Conservation (phyloP, 2,888 invertebrate species). For the Mesorhabditis belari region DNA sequence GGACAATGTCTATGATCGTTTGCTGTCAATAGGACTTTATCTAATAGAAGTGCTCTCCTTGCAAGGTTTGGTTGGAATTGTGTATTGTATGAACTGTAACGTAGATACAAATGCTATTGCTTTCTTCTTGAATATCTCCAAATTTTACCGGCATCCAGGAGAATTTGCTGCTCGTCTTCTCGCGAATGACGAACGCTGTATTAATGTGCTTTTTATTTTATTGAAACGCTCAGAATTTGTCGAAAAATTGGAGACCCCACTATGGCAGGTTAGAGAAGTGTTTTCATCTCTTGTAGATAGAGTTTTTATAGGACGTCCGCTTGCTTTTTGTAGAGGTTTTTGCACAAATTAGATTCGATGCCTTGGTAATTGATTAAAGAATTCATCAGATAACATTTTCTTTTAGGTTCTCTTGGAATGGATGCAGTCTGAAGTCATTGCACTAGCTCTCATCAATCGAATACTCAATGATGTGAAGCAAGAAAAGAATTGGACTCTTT, state of each 20-base stretch:
- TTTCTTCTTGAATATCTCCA: background rate
- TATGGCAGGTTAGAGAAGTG: too few species aligned
- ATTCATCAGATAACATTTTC: background rate
- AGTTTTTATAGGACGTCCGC: too few species aligned
- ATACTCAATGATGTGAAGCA: conserved; percentile 1
- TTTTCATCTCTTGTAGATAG: too few species aligned
- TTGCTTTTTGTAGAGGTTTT: background rate
- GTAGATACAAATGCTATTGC: too few species aligned
- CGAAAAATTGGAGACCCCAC: too few species aligned
- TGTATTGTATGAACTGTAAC: too few species aligned
- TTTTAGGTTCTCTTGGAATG: conserved; percentile 5
- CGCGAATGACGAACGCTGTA: background rate
- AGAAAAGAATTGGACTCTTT: background rate
- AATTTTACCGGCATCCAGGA: background rate
- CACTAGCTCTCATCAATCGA: background rate
- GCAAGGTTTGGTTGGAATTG: background rate
- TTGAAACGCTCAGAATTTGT: background rate
- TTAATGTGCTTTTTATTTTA: background rate
- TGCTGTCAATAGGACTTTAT: background rate
- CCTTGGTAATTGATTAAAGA: too few species aligned
- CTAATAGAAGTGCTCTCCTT: background rate
- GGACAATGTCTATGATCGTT: too few species aligned
- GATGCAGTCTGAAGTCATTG: conserved; percentile 1
- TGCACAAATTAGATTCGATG: background rate
- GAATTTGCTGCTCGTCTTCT: background rate